phyloP scores from a whole-genome alignment of 2,888 invertebrate genomes.

The Drosophila limbata region DNA sequence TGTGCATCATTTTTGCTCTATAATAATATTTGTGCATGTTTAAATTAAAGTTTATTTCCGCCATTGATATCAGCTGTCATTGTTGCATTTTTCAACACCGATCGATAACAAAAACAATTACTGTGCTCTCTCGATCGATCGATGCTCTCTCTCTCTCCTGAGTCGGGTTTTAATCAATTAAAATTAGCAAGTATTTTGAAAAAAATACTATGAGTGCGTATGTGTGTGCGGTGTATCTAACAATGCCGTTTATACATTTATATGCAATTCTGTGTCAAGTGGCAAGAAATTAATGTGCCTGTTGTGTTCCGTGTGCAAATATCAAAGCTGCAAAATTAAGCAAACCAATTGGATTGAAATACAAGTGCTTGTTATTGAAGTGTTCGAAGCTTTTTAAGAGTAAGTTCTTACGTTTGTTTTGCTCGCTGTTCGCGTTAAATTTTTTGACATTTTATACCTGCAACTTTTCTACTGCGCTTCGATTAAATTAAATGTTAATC shows the following conservation, averaged over 20 bases:
- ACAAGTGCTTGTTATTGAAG: slow-evolving; percentile 13
- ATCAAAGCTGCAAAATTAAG: slow-evolving; percentile 19
- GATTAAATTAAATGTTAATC: slow-evolving; percentile 16
- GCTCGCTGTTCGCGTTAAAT: slow-evolving; percentile 43
- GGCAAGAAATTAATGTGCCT: slow-evolving; percentile 1
- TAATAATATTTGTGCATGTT: slow-evolving; percentile 12
- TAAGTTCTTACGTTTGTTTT: slow-evolving; percentile 58
- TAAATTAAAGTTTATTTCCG: not conserved
- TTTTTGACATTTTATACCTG: slow-evolving; percentile 60
- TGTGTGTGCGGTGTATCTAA: not conserved
- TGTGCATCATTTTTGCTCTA: slow-evolving; percentile 53
- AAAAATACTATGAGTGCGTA: slow-evolving; percentile 20
- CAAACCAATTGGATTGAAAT: slow-evolving; percentile 33
- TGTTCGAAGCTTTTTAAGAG: slow-evolving; percentile 11
- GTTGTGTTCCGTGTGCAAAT: slow-evolving; percentile 18
- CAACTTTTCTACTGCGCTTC: not conserved
- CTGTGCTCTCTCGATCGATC: slow-evolving; percentile 41
- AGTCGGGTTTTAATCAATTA: slow-evolving; percentile 22
- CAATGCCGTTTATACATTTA: slow-evolving; percentile 11
- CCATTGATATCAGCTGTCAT: slow-evolving; percentile 3
- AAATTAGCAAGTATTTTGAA: slow-evolving; percentile 35
- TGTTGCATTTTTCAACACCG: slow-evolving; percentile 24
- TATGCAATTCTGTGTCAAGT: slow-evolving; percentile 22
- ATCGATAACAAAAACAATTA: slow-evolving; percentile 1
- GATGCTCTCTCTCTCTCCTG: not conserved